Evolutionary conservation across 1,140 invertebrate genomes (phyloP), one percentile per base, ranked within the genome.

Genomic region (Temnothorax curvispinosus): DNA sequence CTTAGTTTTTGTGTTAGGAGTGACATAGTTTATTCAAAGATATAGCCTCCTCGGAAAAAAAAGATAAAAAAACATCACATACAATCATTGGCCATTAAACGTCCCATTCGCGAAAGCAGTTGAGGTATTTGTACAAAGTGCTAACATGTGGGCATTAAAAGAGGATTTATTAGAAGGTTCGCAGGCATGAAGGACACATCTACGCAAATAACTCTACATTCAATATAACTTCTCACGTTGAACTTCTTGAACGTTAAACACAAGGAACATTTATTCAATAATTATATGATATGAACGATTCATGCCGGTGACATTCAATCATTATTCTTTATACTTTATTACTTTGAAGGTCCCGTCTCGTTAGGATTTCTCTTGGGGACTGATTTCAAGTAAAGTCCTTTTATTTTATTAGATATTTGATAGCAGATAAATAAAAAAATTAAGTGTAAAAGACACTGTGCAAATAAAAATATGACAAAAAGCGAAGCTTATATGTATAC

Each of bases 81-180:
- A 81, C n/a, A 90, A 90, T 86, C 72, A 84, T 71, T 75, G 52
- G 41, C 65, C 64, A 78, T 64, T 52, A 90, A 90, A 80, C 60
- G 35, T 67, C 64, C 65, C 77, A 90, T 90, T 90, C 54, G 67
- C 74, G 67, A 80, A 90, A 90, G 80, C 88, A 71, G 47, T 90
- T 87, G 67, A 89, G 85, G 80, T 80, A 69, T 47, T 81, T 89
- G 54, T 87, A 80, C 88, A 75, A 64, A 62, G 65, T 89, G 65
- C 7, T 78, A 89, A 90, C 78, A 78, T 89, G 67, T 75, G 54
- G 72, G 82, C 50, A 64, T 89, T 38, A 50, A 85, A 69, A 21
- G 52, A 18, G 44, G 65, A 44, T 54, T 52, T 81, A 38, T 84
- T n/a, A 60, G 4, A 75, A 44, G n/a, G 13, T 71, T 71, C 18